Conservation (phyloP, 2,888 invertebrate species). For the Napeogenes sylphis region DNA sequence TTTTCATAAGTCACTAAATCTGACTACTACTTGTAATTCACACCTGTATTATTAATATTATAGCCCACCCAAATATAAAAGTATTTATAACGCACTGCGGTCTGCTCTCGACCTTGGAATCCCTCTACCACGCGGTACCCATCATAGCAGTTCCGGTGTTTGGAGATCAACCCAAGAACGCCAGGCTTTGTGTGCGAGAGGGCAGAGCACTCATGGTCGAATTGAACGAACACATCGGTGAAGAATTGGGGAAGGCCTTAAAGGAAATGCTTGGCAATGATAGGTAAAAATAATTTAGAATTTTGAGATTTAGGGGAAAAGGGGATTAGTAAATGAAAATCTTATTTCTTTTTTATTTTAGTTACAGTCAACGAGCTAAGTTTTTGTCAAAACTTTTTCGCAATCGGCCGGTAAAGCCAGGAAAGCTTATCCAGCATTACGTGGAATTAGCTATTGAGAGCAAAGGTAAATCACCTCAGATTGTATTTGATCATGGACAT, state of each 20-base stretch:
- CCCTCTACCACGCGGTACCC: slow-evolving; percentile 49
- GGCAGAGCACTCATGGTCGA: slow-evolving; percentile 41
- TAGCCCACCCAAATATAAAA: slow-evolving; percentile 45
- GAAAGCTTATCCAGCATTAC: slow-evolving; percentile 47
- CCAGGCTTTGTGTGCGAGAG: slow-evolving; percentile 36
- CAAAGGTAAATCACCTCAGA: slow-evolving; percentile 41
- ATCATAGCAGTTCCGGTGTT: slow-evolving; percentile 54
- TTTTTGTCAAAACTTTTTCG: slow-evolving; percentile 48
- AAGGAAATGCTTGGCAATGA: slow-evolving; percentile 44
- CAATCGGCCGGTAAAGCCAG: slow-evolving; percentile 42
- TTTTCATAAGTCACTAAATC: no score
- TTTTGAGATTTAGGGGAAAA: neutral
- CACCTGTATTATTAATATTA: neutral
- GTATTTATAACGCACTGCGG: slow-evolving; percentile 50
- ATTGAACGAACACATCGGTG: neutral
- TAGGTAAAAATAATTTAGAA: slow-evolving; percentile 33
- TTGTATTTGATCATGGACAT: slow-evolving; percentile 34
- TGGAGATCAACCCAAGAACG: slow-evolving; percentile 56
- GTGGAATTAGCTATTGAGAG: slow-evolving; percentile 52
- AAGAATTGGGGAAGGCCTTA: slow-evolving; percentile 21
- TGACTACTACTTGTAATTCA: no score
- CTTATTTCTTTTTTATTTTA: slow-evolving; percentile 25
- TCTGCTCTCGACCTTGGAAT: slow-evolving; percentile 41
- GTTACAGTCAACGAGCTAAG: slow-evolving; percentile 48
- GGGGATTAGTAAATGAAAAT: no score